These are phyloP conservation scores for Euphydryas editha DNA, from an alignment of 2,888 invertebrate species.

Conservation along the genomic window DNA sequence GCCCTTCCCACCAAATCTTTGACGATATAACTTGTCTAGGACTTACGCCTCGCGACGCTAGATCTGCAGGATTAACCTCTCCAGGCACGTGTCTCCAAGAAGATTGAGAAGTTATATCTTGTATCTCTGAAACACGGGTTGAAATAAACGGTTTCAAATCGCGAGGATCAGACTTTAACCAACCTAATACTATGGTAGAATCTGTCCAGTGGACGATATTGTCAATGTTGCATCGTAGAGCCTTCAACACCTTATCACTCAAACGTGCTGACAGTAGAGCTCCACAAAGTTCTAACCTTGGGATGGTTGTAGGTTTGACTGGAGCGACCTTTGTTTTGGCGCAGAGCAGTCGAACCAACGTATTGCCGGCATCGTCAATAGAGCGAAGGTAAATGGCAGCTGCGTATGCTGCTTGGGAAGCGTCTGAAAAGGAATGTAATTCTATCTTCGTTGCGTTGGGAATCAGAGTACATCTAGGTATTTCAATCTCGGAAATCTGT, in stretches of 20 bases:
- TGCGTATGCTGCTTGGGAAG: conserved; percentile 48
- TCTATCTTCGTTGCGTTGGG: no score
- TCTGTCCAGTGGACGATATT: conserved; percentile 47
- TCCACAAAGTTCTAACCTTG: conserved; percentile 50
- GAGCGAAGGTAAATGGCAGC: conserved; percentile 46
- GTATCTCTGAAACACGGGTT: conserved; percentile 46
- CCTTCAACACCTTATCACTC: conserved; percentile 39
- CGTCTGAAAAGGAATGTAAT: conserved; percentile 43
- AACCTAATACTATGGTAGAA: conserved; percentile 33
- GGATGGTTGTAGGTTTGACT: conserved; percentile 43
- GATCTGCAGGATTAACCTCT: conserved; percentile 38
- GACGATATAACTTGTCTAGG: not conserved
- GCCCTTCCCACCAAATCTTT: conserved; percentile 35
- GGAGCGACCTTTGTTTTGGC: conserved; percentile 48
- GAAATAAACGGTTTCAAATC: conserved; percentile 47
- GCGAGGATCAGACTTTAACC: conserved; percentile 40
- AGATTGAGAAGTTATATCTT: conserved; percentile 39
- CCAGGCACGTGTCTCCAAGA: conserved; percentile 46
- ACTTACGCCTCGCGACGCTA: conserved; percentile 35
- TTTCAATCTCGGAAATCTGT: no score
- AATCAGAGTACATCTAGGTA: no score
- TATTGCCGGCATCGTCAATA: conserved; percentile 25
- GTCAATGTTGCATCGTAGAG: conserved; percentile 34
- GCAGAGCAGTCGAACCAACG: conserved; percentile 36
- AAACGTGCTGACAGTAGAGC: conserved; percentile 46